Conservation (phyloP, 2,113 vertebrate species). For the Geococcyx californianus region DNA sequence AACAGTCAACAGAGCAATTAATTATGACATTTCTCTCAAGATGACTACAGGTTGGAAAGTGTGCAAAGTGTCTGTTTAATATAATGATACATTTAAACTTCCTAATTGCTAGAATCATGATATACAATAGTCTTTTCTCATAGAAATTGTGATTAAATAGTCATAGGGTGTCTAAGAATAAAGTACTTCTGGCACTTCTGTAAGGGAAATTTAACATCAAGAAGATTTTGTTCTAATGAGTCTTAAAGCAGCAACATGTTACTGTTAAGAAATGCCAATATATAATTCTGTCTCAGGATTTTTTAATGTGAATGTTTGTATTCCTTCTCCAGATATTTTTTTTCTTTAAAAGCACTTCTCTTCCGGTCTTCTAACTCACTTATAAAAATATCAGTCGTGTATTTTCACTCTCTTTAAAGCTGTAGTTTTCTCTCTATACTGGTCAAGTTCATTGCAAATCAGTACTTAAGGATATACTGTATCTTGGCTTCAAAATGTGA, state of each 20-base stretch:
- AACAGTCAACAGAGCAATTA: slow-evolving; percentile 37
- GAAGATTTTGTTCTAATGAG: slow-evolving; percentile 54
- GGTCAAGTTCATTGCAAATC: not conserved
- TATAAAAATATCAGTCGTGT: not conserved
- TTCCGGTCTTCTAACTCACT: not conserved
- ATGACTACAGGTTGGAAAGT: not conserved
- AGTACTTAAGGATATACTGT: not conserved
- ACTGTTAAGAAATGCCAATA: slow-evolving; percentile 15
- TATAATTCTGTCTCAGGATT: not conserved
- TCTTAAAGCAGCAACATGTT: slow-evolving; percentile 15
- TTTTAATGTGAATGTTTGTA: not conserved
- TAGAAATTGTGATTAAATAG: slow-evolving; percentile 7
- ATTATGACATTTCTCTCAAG: slow-evolving; percentile 45
- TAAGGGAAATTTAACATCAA: slow-evolving; percentile 25
- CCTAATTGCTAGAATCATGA: slow-evolving; percentile 37
- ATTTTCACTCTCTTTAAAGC: not conserved
- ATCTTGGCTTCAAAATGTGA: not conserved
- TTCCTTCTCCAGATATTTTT: not conserved
- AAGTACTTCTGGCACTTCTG: slow-evolving; percentile 17
- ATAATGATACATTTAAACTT: not conserved
- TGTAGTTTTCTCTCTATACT: not conserved
- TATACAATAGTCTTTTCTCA: slow-evolving; percentile 37
- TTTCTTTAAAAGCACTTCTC: not conserved
- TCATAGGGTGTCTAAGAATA: slow-evolving; percentile 29
- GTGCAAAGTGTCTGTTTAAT: not conserved